These are phyloP conservation scores for Drosophila melanica DNA, from an alignment of 1,140 invertebrate species.

Conservation along the genomic window DNA sequence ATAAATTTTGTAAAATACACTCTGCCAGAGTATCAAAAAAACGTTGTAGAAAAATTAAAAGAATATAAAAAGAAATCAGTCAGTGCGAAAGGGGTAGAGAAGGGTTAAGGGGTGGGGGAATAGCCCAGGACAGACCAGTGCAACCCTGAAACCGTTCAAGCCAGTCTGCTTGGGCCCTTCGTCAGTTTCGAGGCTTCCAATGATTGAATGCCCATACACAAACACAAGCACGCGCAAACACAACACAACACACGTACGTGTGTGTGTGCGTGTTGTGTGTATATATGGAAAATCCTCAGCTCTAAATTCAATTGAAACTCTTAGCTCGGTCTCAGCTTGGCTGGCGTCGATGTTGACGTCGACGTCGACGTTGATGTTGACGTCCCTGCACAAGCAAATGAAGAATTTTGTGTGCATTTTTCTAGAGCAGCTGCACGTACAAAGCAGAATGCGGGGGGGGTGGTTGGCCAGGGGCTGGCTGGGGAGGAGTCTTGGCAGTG, in stretches of 20 bases:
- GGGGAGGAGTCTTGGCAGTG: constrained; percentile 3
- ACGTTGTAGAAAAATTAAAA: background rate
- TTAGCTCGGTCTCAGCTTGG: constrained; percentile 50
- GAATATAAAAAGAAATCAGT: constrained; percentile 46
- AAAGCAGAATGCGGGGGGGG: constrained; percentile 1
- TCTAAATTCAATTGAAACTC: constrained; percentile 78
- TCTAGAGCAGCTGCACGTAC: constrained; percentile 68
- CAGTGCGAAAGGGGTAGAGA: constrained; percentile 13
- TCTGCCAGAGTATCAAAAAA: constrained; percentile 13
- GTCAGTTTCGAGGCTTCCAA: constrained; percentile 65
- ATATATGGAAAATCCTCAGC: constrained; percentile 40
- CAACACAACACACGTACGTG: constrained; percentile 17
- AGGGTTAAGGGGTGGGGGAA: background rate
- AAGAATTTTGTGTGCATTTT: constrained; percentile 78
- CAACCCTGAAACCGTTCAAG: constrained; percentile 18
- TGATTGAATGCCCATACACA: constrained; percentile 71
- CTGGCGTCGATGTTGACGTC: constrained; percentile 14
- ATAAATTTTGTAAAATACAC: constrained; percentile 8
- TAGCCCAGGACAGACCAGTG: background rate
- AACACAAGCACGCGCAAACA: constrained; percentile 15
- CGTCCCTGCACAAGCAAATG: constrained; percentile 56
- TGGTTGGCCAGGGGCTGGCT: background rate
- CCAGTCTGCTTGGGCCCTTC: constrained; percentile 21
- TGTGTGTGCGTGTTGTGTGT: constrained; percentile 4
- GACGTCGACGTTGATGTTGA: constrained; percentile 9